A percentile compares a stretch with the other conserved stretches of the same genome.
Conservation (phyloP, 2,888 invertebrate genomes). For the Rhamnusium bicolor region DNA sequence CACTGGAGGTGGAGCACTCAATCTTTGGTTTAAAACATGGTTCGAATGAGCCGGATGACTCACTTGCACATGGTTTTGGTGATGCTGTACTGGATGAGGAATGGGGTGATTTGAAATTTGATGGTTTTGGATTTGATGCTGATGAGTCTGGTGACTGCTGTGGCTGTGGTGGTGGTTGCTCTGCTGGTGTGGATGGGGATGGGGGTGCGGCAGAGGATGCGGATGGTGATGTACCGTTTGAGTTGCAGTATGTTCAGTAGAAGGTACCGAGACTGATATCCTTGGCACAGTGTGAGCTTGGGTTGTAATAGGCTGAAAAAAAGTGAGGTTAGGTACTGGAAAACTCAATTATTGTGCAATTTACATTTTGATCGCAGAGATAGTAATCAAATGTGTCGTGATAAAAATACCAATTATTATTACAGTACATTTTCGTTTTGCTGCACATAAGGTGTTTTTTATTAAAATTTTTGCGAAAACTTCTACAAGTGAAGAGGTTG, state of each 20-base stretch:
- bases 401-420: slow-evolving; percentile 30
- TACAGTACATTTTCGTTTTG: slow-evolving; percentile 22
- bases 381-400: slow-evolving; percentile 31
- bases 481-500: neutral
- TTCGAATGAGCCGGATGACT: slow-evolving; percentile 42
- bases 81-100: slow-evolving; percentile 46
- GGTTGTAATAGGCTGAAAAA: slow-evolving; percentile 53
- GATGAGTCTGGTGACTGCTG: slow-evolving; percentile 42
- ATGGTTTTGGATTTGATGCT: slow-evolving; percentile 52
- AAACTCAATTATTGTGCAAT: neutral
- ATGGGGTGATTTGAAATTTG: slow-evolving; percentile 44
- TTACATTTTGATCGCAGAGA: slow-evolving; percentile 22
- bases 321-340: slow-evolving; percentile 27
- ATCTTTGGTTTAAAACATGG: slow-evolving; percentile 45
- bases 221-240: slow-evolving; percentile 37
- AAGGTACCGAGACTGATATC: slow-evolving; percentile 46
- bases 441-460: slow-evolving; percentile 11
- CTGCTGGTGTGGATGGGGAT: slow-evolving; percentile 40
- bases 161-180: slow-evolving; percentile 44
- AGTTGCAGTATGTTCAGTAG: slow-evolving; percentile 39
- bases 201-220: slow-evolving; percentile 25
- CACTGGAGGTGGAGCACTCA: slow-evolving; percentile 51
- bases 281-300: slow-evolving; percentile 52
- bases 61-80: slow-evolving; percentile 46
- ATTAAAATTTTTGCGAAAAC: neutral